Evolutionary conservation across 1,140 invertebrate species (phyloP), one percentile per base, ranked within the genome.

Genomic region (Hyposmocoma kahamanoa): DNA sequence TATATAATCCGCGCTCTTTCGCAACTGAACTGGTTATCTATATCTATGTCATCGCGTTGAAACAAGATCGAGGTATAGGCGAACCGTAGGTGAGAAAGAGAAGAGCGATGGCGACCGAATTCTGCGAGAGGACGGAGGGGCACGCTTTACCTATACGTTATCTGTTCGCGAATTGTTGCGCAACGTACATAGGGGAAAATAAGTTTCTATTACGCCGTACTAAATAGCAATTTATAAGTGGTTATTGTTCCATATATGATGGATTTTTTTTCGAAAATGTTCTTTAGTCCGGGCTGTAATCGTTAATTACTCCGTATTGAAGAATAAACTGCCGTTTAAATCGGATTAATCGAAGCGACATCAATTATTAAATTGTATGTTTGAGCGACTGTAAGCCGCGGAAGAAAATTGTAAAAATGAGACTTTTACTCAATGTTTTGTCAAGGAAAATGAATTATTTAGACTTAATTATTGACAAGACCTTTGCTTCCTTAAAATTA

Each of bases 1-100:
- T 80, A 82, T 83, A 83, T 85, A 83, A 85, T 83, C 79, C 76
- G 79, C 79, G 77, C 55, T 80, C 70, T 85, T 83, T 85, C 82
- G 82, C 82, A 85, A 85, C 69, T 73, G 56, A 67, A 61, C 53
- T 67, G 58, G 76, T n/a, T 82, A 80, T 80, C 68, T 82, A 78
- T 82, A 80, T 80, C 68, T 82, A 78, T 85, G 82, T 83, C 79
- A 84, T 53, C 61, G 67, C 48, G 70, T 54, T 30, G 11, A 67
- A 78, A 48, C 6, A 65, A 28, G 76, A 79, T 45, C 42, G 54
- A 22, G 2, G 50, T 61, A 65, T 17, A 15, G n/a, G 15, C 18
- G 21, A 22, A 21, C 8, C 17, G 28, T 9, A 17, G 18, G 73
- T 55, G 58, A 34, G 70, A 85, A 47, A 32, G 67, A 69, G 67